Conservation (phyloP, 1,140 invertebrate genomes). For the Papilio glaucus region DNA sequence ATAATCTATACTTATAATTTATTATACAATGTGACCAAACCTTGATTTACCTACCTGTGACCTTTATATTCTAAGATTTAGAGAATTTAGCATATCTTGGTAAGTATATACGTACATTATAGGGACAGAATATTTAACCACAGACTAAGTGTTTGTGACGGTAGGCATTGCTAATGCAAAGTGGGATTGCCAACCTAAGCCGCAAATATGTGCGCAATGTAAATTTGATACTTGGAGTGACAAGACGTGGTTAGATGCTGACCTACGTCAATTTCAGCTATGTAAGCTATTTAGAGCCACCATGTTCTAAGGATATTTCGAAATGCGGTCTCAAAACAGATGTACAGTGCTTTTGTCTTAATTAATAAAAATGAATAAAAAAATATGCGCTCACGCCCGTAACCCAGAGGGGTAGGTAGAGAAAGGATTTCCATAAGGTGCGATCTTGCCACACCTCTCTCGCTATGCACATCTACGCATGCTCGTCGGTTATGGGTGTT, state of each 20-base stretch:
- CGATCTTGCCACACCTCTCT: no score
- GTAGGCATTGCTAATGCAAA: slow-evolving; percentile 54
- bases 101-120: background rate
- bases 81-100: background rate
- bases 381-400: no score
- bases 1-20: no score
- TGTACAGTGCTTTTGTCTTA: background rate
- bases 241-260: slow-evolving; percentile 49
- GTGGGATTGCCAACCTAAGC: slow-evolving; percentile 54
- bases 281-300: slow-evolving; percentile 39
- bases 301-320: slow-evolving; percentile 5
- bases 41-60: background rate
- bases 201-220: slow-evolving; percentile 72
- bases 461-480: no score
- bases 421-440: no score
- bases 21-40: background rate
- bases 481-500: no score
- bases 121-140: slow-evolving; percentile 33
- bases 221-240: slow-evolving; percentile 72
- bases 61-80: background rate
- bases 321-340: background rate
- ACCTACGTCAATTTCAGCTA: slow-evolving; percentile 58
- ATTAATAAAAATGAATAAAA: no score
- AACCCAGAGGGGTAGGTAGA: no score
- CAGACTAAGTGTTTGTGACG: slow-evolving; percentile 51